Evolutionary conservation across 1,140 invertebrate genomes (phyloP).

Genomic region (Lepidurus couesii): DNA sequence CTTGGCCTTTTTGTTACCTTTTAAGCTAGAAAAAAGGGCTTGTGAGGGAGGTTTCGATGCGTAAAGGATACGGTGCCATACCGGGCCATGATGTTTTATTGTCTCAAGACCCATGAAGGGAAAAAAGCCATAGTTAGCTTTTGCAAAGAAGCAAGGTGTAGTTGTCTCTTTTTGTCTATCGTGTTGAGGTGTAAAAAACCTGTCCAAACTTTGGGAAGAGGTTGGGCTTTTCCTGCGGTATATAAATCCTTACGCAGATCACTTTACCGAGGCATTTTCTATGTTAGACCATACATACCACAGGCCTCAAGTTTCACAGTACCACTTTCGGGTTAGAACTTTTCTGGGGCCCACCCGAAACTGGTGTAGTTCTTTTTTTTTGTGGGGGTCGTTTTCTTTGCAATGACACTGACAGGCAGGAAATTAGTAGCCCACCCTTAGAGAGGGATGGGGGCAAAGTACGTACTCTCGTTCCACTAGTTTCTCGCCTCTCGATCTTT

Average conservation of each 20-base stretch:
- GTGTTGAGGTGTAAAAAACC: background rate
- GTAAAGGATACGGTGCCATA: background rate
- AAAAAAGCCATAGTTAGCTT: background rate
- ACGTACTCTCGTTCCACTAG: background rate
- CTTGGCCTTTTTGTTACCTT: conserved; percentile 18
- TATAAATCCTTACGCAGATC: conserved; percentile 6
- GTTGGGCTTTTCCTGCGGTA: background rate
- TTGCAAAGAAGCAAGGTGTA: conserved; percentile 9
- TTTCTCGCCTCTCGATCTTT: conserved; percentile 7
- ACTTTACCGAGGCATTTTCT: conserved; percentile 10
- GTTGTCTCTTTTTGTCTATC: background rate
- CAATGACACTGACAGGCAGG: conserved; percentile 20
- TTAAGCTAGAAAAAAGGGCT: background rate
- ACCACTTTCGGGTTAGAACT: background rate
- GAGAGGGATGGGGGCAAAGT: background rate
- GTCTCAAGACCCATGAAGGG: background rate
- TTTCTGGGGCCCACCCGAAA: background rate
- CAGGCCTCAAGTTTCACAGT: conserved; percentile 13
- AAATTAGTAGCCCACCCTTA: conserved; percentile 18
- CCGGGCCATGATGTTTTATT: background rate
- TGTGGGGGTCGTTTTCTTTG: background rate
- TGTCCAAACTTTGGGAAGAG: conserved; percentile 2
- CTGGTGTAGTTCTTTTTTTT: background rate
- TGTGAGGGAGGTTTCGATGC: background rate
- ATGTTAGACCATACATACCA: background rate